Evolutionary conservation across 2,888 invertebrate species (phyloP).

Genomic region (Drepanosiphum platanoidis): DNA sequence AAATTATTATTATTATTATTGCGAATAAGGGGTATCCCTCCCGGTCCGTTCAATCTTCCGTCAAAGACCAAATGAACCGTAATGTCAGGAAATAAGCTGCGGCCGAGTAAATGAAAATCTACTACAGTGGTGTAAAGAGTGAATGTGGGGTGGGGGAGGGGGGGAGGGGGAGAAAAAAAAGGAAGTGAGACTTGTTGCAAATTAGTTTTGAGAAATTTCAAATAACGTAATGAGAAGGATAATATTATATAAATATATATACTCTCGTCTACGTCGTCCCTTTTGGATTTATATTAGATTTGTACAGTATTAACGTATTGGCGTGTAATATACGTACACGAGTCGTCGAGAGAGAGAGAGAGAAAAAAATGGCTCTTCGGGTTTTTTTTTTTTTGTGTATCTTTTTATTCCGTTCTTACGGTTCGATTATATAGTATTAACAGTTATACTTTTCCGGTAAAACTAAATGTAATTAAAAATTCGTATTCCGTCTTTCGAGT

Average conservation of each 20-base stretch:
- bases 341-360: background rate
- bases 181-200: constrained; percentile 39
- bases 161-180: constrained; percentile 15
- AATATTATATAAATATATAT: too few relatives aligned
- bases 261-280: background rate
- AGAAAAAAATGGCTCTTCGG: background rate
- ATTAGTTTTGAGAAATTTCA: constrained; percentile 50
- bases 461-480: constrained; percentile 24
- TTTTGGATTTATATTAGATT: constrained; percentile 22
- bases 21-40: background rate
- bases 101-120: constrained; percentile 27
- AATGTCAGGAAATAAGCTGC: constrained; percentile 33
- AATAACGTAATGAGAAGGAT: constrained; percentile 21
- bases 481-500: background rate
- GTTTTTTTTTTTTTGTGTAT: background rate
- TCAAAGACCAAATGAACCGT: constrained; percentile 41
- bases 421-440: constrained; percentile 1
- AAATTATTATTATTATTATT: constrained; percentile 17
- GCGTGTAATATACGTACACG: background rate
- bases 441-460: background rate
- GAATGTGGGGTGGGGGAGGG: background rate
- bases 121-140: background rate
- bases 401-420: background rate
- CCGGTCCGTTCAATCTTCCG: constrained; percentile 15
- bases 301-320: constrained; percentile 5